Conservation (phyloP, 1,140 invertebrate genomes). For the Neomicropteryx cornuta region DNA sequence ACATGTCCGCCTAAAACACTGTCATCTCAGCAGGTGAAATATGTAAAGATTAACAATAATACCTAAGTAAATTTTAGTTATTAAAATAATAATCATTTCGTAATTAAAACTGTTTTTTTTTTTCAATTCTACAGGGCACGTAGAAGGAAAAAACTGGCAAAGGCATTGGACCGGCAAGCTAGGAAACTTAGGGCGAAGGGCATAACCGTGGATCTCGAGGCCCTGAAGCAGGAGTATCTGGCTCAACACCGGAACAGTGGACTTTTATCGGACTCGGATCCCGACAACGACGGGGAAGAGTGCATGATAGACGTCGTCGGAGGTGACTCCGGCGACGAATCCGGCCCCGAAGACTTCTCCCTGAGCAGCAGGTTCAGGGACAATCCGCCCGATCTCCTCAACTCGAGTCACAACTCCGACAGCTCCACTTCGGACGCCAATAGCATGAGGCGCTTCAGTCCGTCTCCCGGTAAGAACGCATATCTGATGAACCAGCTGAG, state of each 20-base stretch:
- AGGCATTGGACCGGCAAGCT: constrained; percentile 86
- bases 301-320: constrained; percentile 65
- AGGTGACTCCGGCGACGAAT: constrained; percentile 48
- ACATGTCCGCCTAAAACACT: too few relatives aligned
- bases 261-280: constrained; percentile 56
- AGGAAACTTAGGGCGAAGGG: constrained; percentile 82
- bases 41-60: too few relatives aligned
- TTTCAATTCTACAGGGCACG: constrained; percentile 52
- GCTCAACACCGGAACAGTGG: constrained; percentile 52
- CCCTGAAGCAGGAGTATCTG: constrained; percentile 71
- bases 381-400: constrained; percentile 32
- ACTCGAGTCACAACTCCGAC: constrained; percentile 44
- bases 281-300: constrained; percentile 58
- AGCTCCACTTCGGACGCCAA: constrained; percentile 39
- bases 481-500: constrained; percentile 32
- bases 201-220: constrained; percentile 76
- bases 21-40: too few relatives aligned
- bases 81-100: too few relatives aligned
- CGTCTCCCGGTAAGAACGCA: constrained; percentile 41
- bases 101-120: too few relatives aligned
- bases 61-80: too few relatives aligned
- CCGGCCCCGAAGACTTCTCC: constrained; percentile 43
- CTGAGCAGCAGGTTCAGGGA: constrained; percentile 30
- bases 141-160: constrained; percentile 82
- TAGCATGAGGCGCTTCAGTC: constrained; percentile 39